These are phyloP conservation scores for Gastracanthus pulcherrimus DNA, from an alignment of 2,888 invertebrate species.

Conservation along the genomic window DNA sequence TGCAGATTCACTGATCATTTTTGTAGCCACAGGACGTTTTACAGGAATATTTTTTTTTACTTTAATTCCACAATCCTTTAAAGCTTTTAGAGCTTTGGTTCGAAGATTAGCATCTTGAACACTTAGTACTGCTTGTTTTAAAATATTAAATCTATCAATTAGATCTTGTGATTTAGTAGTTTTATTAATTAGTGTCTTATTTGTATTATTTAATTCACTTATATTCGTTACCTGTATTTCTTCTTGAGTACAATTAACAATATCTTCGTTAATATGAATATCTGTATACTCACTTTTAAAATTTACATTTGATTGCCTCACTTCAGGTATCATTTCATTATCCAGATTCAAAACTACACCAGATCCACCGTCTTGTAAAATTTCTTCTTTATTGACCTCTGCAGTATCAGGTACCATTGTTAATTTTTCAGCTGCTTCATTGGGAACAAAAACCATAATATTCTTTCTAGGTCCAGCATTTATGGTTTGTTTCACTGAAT, in stretches of 20 bases:
- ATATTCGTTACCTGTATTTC: neutral
- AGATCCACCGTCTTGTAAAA: neutral
- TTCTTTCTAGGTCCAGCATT: conserved; percentile 32
- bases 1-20: conserved; percentile 62
- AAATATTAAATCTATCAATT: conserved; percentile 62
- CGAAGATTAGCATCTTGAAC: conserved; percentile 65
- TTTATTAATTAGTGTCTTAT: neutral
- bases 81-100: conserved; percentile 68
- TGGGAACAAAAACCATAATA: conserved; percentile 54
- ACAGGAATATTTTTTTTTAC: conserved; percentile 64
- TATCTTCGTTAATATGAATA: neutral
- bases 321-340: neutral
- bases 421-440: conserved; percentile 8
- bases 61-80: conserved; percentile 69
- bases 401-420: neutral
- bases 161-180: conserved; percentile 44
- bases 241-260: conserved; percentile 6
- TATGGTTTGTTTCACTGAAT: neutral
- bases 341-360: neutral
- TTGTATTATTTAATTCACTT: neutral
- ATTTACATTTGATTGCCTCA: neutral
- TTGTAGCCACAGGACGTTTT: conserved; percentile 42
- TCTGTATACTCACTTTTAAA: neutral
- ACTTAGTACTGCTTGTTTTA: conserved; percentile 69
- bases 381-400: neutral